phyloP scores from a whole-genome alignment of 1,140 invertebrate species.

The Melitaea cinxia region DNA sequence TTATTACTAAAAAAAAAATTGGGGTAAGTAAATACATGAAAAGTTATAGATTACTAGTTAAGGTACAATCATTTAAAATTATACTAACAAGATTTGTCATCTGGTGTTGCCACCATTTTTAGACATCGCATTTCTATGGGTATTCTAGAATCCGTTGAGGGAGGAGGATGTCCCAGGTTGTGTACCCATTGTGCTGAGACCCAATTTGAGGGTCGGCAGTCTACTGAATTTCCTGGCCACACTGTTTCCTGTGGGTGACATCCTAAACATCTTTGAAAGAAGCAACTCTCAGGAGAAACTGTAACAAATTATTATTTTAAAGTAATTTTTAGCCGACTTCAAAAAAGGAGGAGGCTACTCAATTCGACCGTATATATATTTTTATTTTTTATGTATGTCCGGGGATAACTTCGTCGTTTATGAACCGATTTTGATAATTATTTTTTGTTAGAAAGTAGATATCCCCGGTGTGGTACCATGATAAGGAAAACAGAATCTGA shows the following conservation, averaged over 20 bases:
- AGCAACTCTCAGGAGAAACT: slow-evolving; percentile 65
- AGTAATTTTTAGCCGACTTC: no score
- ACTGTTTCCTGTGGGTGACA: slow-evolving; percentile 62
- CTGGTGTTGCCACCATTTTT: slow-evolving; percentile 74
- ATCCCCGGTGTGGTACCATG: no score
- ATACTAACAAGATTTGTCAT: slow-evolving; percentile 71
- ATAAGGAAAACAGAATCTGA: no score
- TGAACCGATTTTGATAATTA: no score
- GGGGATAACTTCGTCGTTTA: no score
- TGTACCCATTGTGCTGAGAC: slow-evolving; percentile 69
- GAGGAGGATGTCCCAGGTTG: slow-evolving; percentile 68
- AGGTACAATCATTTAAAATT: no score
- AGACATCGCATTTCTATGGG: slow-evolving; percentile 71
- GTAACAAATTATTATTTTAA: slow-evolving; percentile 18
- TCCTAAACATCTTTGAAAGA: slow-evolving; percentile 62
- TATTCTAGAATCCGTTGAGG: slow-evolving; percentile 61
- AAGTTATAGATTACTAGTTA: no score
- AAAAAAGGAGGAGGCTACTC: no score
- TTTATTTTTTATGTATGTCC: no score
- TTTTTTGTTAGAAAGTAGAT: no score
- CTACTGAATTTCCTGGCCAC: slow-evolving; percentile 45
- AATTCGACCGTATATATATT: no score
- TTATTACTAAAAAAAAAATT: no score
- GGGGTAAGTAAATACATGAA: neutral
- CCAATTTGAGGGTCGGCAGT: slow-evolving; percentile 64